Conservation (phyloP, 2,797 vertebrate genomes). For the Glossophaga mutica region DNA sequence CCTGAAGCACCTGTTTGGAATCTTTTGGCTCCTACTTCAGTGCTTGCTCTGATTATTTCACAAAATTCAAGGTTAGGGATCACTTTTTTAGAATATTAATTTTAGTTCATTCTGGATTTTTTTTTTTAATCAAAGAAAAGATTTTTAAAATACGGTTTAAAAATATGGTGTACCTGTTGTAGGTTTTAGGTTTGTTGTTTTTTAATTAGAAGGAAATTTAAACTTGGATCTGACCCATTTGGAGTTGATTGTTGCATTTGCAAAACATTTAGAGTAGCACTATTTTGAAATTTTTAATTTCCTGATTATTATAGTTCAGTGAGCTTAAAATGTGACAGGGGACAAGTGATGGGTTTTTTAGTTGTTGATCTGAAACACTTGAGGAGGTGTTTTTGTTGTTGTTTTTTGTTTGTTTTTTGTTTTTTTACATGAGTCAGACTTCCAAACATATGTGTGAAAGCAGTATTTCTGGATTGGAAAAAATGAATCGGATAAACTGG, state of each 20-base stretch:
- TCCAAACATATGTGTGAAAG: conserved; percentile 71
- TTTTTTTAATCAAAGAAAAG: conserved; percentile 36
- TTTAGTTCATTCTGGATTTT: conserved; percentile 17
- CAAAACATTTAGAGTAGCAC: conserved; percentile 1
- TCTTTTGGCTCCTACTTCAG: neutral
- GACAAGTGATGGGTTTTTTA: neutral
- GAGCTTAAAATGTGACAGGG: neutral
- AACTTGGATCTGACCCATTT: conserved; percentile 1
- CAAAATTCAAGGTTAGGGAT: conserved; percentile 34
- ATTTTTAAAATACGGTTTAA: neutral
- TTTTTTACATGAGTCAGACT: neutral
- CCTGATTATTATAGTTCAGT: neutral
- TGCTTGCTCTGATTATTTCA: neutral
- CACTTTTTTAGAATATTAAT: neutral
- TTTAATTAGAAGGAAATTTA: conserved; percentile 23
- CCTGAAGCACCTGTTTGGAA: neutral
- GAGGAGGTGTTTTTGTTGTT: neutral
- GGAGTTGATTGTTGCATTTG: conserved; percentile 12
- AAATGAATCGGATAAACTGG: conserved; percentile 79
- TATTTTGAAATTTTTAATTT: conserved; percentile 3
- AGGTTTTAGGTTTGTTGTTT: neutral
- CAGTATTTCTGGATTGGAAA: conserved; percentile 79
- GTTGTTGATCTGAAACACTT: neutral
- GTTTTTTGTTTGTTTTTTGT: neutral
- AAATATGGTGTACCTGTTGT: neutral